phyloP scores from a whole-genome alignment of 2,888 invertebrate genomes.

The Sphaerophoria rueppellii region DNA sequence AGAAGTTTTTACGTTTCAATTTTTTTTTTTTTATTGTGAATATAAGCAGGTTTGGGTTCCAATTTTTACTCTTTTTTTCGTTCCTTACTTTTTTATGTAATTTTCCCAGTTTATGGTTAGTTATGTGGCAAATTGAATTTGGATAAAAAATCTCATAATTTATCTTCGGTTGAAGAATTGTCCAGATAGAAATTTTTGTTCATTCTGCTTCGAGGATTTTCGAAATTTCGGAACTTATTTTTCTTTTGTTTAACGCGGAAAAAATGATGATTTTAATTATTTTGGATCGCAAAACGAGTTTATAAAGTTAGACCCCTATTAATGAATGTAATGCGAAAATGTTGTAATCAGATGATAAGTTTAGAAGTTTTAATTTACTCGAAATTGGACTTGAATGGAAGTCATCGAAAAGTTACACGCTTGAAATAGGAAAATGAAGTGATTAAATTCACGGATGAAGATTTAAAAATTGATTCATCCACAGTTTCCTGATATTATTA shows the following conservation, averaged over 20 bases:
- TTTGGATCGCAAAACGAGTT: constrained; percentile 60
- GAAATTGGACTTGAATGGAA: not conserved
- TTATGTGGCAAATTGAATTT: constrained; percentile 72
- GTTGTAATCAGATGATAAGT: constrained; percentile 53
- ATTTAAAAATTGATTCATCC: not conserved
- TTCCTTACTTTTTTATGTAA: constrained; percentile 22
- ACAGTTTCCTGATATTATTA: too few species aligned
- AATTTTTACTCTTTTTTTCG: not conserved
- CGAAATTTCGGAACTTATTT: constrained; percentile 1
- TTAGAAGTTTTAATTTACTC: constrained; percentile 11
- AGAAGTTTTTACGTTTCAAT: constrained; percentile 67
- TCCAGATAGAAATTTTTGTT: constrained; percentile 29
- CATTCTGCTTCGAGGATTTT: constrained; percentile 8
- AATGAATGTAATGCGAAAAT: constrained; percentile 53
- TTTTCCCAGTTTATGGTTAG: constrained; percentile 57
- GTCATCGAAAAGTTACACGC: constrained; percentile 21
- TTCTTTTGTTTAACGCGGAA: constrained; percentile 28
- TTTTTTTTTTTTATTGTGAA: constrained; percentile 28
- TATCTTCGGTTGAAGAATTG: constrained; percentile 63
- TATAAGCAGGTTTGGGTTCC: constrained; percentile 1
- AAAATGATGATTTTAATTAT: constrained; percentile 39
- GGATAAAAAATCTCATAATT: constrained; percentile 61
- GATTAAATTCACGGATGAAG: not conserved
- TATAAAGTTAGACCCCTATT: constrained; percentile 17
- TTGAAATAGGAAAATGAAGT: constrained; percentile 6